These are phyloP conservation scores for Ptilorrhoa leucosticta DNA, from an alignment of 2,113 vertebrate genomes.

Conservation along the genomic window DNA sequence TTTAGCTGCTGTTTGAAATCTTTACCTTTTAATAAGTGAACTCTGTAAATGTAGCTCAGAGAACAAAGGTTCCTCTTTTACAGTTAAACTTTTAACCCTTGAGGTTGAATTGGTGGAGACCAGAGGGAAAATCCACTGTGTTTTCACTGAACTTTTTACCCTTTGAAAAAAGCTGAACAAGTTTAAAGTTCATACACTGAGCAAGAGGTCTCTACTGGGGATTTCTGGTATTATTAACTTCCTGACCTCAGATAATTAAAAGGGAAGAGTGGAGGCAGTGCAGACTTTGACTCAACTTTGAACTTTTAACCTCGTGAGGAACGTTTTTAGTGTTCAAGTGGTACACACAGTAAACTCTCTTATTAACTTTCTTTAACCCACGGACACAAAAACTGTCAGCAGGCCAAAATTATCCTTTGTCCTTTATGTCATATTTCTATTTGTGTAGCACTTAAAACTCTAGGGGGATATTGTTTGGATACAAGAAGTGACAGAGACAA, in stretches of 20 bases:
- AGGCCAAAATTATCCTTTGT: conserved; percentile 52
- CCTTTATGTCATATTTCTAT: conserved; percentile 54
- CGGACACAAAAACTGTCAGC: conserved; percentile 31
- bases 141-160: conserved; percentile 82
- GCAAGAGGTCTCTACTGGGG: conserved; percentile 79
- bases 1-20: conserved; percentile 71
- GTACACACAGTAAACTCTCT: conserved; percentile 63
- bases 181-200: conserved; percentile 81
- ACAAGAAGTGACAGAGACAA: conserved; percentile 27
- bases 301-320: conserved; percentile 79
- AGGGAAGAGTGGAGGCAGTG: conserved; percentile 75
- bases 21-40: conserved; percentile 83
- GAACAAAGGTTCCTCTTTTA: conserved; percentile 83
- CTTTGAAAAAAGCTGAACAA: conserved; percentile 73
- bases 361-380: conserved; percentile 68
- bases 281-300: conserved; percentile 81
- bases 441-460: conserved; percentile 36
- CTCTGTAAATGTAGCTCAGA: conserved; percentile 75
- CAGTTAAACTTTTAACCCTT: conserved; percentile 83
- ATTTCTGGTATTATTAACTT: conserved; percentile 87
- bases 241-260: conserved; percentile 85
- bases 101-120: conserved; percentile 73
- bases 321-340: conserved; percentile 73
- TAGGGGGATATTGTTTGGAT: conserved; percentile 39
- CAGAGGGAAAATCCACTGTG: conserved; percentile 74